A percentile compares a stretch with the other conserved stretches of the same genome.
Conservation (phyloP, 1,140 invertebrate species). For the Drosophila nebulosa region DNA sequence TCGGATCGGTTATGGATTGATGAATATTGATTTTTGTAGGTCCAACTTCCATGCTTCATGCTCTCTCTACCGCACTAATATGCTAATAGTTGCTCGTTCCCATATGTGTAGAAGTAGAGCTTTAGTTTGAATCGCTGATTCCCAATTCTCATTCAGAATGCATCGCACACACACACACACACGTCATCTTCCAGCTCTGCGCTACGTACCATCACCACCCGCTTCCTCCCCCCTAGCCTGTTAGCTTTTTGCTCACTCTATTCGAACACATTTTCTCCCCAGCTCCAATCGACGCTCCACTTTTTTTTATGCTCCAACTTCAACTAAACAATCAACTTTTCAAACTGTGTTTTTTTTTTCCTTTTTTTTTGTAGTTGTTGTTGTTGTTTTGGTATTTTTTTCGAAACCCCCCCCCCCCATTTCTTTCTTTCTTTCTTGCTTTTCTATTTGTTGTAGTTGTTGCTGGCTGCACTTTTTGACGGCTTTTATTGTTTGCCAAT, state of each 20-base stretch:
- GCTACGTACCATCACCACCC: background rate
- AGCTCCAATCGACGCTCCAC: conserved; percentile 68
- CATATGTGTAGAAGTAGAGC: background rate
- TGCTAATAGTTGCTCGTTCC: conserved; percentile 23
- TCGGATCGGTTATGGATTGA: background rate
- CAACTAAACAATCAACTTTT: conserved; percentile 80
- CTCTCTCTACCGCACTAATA: conserved; percentile 17
- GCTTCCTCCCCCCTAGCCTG: background rate
- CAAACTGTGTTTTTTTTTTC: conserved; percentile 75
- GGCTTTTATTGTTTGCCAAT: conserved; percentile 79
- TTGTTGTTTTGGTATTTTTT: conserved; percentile 16
- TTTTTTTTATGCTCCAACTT: conserved; percentile 77
- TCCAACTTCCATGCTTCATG: background rate
- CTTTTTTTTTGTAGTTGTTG: conserved; percentile 31
- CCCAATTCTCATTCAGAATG: conserved; percentile 49
- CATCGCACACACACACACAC: conserved; percentile 4
- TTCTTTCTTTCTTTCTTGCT: conserved; percentile 34
- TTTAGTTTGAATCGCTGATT: conserved; percentile 10
- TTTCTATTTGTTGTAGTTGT: conserved; percentile 54
- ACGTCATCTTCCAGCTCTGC: conserved; percentile 1
- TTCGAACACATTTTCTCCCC: conserved; percentile 48
- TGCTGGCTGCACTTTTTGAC: conserved; percentile 74
- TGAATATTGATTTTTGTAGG: conserved; percentile 7
- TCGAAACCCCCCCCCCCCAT: conserved; percentile 30
- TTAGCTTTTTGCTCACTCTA: conserved; percentile 38